Evolutionary conservation across 1,140 invertebrate species (phyloP), one percentile per base, ranked within the genome.

Genomic region (Drosophila gunungcola): DNA sequence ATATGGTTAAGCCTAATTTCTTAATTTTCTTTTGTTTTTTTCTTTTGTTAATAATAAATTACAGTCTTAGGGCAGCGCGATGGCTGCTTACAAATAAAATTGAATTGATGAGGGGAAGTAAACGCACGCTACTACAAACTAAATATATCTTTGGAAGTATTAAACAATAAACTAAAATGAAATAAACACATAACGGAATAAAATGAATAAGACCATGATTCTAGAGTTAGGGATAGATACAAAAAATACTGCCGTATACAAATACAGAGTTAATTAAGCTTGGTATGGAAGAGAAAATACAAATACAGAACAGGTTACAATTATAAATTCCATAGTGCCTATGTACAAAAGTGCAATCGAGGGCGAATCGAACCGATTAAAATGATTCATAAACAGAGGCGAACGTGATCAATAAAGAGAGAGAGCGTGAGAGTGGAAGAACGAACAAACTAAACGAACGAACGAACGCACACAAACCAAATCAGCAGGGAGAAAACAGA

Each of bases 111-210:
- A 38, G 73, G 60, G 72, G 64, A 68, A 65, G 68, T 65, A 61
- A 80, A 72, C 49, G 69, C 64, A 83, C 76, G 75, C 75, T 69
- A 80, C 79, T 77, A 82, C 74, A 63, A 84, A 86, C 83, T 86
- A 86, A 79, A 86, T 64, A 65, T 88, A 89, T 89, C 84, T 89
- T 89, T 89, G 84, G 84, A 89, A 89, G 53, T 90, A 80, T 86
- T 76, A 86, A 82, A 83, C 73, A 76, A 88, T 89, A 88, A 88
- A 77, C 84, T 88, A 83, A 83, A 80, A 76, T 67, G 69, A 78
- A 86, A 65, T 69, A 86, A 54, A 54, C 53, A 56, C 51, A 76
- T 12, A 76, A 76, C 38, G 49, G 36, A 49, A 51, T 43, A 41
- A 38, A 67, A 65, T 64, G 72, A 45, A 51, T 27, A 73, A 25